phyloP scores from a whole-genome alignment of 2,797 vertebrate genomes.

The Caiman crocodilus region DNA sequence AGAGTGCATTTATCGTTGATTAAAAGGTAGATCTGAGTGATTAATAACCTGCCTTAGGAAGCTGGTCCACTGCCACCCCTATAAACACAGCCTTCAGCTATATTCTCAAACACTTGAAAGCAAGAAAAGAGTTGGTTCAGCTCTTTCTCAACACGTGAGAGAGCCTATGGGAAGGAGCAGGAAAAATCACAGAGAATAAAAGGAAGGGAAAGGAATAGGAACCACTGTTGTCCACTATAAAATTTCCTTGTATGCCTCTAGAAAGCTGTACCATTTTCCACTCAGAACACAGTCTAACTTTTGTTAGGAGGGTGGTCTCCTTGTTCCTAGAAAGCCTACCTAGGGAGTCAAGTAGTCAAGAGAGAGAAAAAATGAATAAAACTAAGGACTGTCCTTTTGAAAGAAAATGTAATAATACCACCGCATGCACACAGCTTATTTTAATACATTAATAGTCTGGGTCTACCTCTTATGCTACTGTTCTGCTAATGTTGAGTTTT shows the following conservation, averaged over 20 bases:
- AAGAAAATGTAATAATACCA: not conserved
- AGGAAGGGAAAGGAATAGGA: not conserved
- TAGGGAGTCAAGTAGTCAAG: not conserved
- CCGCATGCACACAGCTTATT: too few relatives aligned
- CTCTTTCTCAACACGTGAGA: not conserved
- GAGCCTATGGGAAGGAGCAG: not conserved
- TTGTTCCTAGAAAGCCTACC: not conserved
- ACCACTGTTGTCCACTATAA: not conserved
- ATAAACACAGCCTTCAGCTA: not conserved
- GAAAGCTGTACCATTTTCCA: not conserved
- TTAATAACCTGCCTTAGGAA: not conserved
- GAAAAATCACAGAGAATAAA: not conserved
- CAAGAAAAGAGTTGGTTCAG: not conserved
- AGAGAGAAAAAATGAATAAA: not conserved
- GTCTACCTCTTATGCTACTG: not conserved
- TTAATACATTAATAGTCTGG: not conserved
- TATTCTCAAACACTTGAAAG: not conserved
- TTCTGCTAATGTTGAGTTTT: not conserved
- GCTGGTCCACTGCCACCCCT: not conserved
- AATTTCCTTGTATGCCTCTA: not conserved
- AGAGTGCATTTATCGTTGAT: not conserved
- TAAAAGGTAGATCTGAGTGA: not conserved
- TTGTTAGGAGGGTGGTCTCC: not conserved
- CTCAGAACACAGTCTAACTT: not conserved
- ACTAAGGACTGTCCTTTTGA: not conserved